phyloP scores from a whole-genome alignment of 2,797 vertebrate species.

The Margarornis squamiger region DNA sequence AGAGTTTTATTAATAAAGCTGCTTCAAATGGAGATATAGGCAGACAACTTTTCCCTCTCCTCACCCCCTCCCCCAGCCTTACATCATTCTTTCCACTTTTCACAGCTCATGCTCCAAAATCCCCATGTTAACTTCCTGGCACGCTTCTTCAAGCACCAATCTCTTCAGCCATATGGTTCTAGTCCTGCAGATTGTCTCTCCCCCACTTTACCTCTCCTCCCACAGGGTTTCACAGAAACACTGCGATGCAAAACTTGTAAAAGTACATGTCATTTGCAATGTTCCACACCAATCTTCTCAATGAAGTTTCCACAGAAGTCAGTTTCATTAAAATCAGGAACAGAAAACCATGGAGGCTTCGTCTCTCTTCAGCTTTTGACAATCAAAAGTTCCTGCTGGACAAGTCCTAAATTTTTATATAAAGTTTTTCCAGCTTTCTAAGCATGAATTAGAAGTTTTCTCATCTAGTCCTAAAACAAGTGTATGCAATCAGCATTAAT shows the following conservation, averaged over 20 bases:
- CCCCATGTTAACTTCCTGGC: neutral
- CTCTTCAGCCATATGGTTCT: constrained; percentile 39
- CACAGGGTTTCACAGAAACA: constrained; percentile 16
- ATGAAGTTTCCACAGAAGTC: neutral
- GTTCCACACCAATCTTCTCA: constrained; percentile 7
- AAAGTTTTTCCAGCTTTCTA: neutral
- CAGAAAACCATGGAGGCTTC: neutral
- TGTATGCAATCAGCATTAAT: too few species aligned
- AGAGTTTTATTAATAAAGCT: constrained; percentile 3
- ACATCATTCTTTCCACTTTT: constrained; percentile 8
- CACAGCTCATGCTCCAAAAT: constrained; percentile 15
- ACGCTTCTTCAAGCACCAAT: neutral
- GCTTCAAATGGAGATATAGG: neutral
- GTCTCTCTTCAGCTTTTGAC: neutral
- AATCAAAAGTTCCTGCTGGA: neutral
- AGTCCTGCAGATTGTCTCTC: constrained; percentile 55
- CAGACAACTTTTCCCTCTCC: neutral
- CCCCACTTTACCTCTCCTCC: constrained; percentile 29
- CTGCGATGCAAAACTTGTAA: neutral
- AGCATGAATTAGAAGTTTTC: neutral
- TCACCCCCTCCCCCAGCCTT: neutral
- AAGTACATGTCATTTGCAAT: neutral
- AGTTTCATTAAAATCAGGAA: neutral
- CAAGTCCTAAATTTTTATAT: neutral
- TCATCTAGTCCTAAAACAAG: neutral